Base-by-base conservation (phyloP, 1,140 invertebrate species). In the Tetraneura akinire region DNA sequence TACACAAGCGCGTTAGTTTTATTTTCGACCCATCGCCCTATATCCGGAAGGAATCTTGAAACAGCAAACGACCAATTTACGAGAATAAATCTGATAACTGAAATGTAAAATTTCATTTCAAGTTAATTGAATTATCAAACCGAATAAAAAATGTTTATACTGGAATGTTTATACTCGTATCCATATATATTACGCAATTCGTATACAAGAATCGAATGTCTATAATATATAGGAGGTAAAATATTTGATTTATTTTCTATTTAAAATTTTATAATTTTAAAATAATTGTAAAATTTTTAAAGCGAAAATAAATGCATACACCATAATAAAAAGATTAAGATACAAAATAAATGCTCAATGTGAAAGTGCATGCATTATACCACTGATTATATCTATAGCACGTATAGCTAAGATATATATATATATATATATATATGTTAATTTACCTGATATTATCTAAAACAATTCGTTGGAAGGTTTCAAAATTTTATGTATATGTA, bases 21-120 rank as follows among this genome's bases (percentile, higher is more conserved):
- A 78, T 78, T 78, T 78, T 60, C 9, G 16, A 62, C 42, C 42
- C 55, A 26, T 60, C 73, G 32, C 37, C 55, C 74, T 51, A 26
- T 45, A 47, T 60, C 55, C 73, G 32, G 74, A 55, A 57, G 55
- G 55, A 55, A 78, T 60, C 37, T 18, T n/a, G 6, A 60, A 60
- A 60, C n/a, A 14, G n/a, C 8, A 14, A 23, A 37, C 53, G 53
- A 21, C 55, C 26, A 47, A 78, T 62, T 78, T 62, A 62, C 37
- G 23, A 51, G 45, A 71, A 6, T 8, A n/a, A 71, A 71, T 29
- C 23, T 47, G 23, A 70, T 49, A 14, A 5, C 1, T 6, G 5
- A 73, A 37, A 55, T n/a, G 26, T 37, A 42, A 57, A 57, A 57
- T 32, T 29, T 57, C 32, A 57, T 32, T 29, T 57, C 32, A 16